Evolutionary conservation across 2,888 invertebrate genomes (phyloP).

Genomic region (Coecobrya sp.): DNA sequence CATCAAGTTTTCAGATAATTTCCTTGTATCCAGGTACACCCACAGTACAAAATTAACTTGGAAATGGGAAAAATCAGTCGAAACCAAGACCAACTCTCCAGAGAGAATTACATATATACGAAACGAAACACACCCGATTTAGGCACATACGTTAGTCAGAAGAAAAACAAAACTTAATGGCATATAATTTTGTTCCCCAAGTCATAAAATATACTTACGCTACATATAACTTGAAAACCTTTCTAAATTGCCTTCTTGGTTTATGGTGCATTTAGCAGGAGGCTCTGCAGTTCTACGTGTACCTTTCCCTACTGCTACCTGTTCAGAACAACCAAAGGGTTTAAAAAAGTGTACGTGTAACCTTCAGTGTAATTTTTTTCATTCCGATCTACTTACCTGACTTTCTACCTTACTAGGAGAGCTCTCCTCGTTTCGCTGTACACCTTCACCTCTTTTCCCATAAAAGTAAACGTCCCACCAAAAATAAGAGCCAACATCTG

Average conservation of each 20-base stretch:
- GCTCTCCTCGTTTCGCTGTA: neutral
- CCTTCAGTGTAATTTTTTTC: neutral
- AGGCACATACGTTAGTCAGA: neutral
- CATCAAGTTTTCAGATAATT: neutral
- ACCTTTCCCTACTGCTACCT: neutral
- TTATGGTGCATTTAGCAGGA: conserved; percentile 18
- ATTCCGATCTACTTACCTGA: neutral
- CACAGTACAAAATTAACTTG: neutral
- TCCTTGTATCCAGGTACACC: too few species aligned
- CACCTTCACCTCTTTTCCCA: neutral
- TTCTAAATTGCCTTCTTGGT: neutral
- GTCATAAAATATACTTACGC: conserved; percentile 1
- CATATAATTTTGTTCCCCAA: neutral
- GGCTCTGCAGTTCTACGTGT: neutral
- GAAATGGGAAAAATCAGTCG: neutral
- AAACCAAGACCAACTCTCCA: neutral
- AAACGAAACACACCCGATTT: neutral
- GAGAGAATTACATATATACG: too few species aligned
- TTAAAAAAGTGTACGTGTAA: neutral
- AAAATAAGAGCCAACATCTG: conserved; percentile 41
- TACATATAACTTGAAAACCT: neutral
- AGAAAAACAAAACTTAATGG: conserved; percentile 24
- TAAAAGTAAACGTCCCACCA: neutral
- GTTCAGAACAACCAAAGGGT: neutral
- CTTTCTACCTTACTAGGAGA: neutral